These are phyloP conservation scores for Coecobrya sp. DNA, from an alignment of 2,888 invertebrate genomes.

Conservation along the genomic window DNA sequence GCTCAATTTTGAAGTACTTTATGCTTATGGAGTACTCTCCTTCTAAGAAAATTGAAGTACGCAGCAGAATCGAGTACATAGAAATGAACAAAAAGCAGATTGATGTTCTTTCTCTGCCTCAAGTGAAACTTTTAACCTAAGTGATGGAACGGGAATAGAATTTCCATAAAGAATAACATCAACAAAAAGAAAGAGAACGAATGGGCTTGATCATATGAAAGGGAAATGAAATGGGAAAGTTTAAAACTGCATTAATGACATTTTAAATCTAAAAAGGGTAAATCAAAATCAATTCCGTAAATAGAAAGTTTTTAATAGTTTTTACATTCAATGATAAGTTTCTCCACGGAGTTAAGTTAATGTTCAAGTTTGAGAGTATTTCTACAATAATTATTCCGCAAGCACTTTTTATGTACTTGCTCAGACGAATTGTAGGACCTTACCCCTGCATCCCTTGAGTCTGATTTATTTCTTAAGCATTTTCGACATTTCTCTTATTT, in stretches of 20 bases:
- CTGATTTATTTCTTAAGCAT: no score
- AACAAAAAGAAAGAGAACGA: neutral
- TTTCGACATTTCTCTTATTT: no score
- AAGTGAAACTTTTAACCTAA: conserved; percentile 42
- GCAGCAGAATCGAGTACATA: neutral
- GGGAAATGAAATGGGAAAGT: conserved; percentile 42
- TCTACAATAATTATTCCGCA: no score
- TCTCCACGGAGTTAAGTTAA: neutral
- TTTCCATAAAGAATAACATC: conserved; percentile 24
- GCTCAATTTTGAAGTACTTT: conserved; percentile 57
- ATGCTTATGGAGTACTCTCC: conserved; percentile 14
- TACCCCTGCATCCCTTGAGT: no score
- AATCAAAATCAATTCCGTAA: neutral
- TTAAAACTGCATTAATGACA: conserved; percentile 57
- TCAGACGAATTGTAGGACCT: no score
- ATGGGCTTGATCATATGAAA: neutral
- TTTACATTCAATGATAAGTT: neutral
- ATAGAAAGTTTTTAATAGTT: neutral
- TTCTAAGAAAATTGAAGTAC: conserved; percentile 1
- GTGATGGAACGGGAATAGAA: neutral
- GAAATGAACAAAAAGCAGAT: conserved; percentile 26
- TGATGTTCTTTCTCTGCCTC: conserved; percentile 31
- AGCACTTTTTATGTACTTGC: no score
- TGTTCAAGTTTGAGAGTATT: neutral
- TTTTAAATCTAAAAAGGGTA: conserved; percentile 30